phyloP scores from a whole-genome alignment of 2,888 invertebrate species.

The Tiliacea citrago region DNA sequence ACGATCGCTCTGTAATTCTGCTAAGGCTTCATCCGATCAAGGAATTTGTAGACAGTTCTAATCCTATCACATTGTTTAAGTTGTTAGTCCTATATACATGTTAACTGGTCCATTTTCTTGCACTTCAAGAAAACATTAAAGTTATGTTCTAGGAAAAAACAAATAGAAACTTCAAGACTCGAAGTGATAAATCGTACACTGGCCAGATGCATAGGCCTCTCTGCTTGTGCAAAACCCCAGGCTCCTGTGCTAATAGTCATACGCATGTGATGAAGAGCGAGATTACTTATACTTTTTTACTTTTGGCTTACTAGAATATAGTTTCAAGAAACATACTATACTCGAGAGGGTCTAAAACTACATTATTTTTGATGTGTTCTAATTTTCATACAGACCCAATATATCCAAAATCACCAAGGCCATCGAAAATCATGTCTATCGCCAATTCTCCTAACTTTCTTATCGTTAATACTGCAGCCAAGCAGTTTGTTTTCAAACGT shows the following conservation, averaged over 20 bases:
- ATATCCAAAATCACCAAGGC: not conserved
- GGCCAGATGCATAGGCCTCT: not conserved
- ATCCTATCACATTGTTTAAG: conserved; percentile 36
- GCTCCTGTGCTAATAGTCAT: not conserved
- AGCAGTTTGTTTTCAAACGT: conserved; percentile 54
- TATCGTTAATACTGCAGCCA: conserved; percentile 30
- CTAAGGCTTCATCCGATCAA: conserved; percentile 68
- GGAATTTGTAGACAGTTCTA: conserved; percentile 42
- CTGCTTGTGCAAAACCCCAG: not conserved
- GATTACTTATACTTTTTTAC: not conserved
- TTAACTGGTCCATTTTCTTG: conserved; percentile 3
- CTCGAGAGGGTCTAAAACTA: not conserved
- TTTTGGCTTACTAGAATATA: not conserved
- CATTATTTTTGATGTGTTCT: not conserved
- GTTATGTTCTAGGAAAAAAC: not conserved
- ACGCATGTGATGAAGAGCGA: not conserved
- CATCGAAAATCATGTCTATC: not conserved
- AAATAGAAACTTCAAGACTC: not conserved
- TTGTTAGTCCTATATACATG: conserved; percentile 23
- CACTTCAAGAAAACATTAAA: conserved; percentile 4
- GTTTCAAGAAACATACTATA: not conserved
- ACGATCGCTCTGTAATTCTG: conserved; percentile 48
- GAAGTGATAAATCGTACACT: not conserved
- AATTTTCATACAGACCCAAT: not conserved
- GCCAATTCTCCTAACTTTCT: conserved; percentile 36